Conservation (phyloP, 37 sponge, comb jelly and placozoan species). For the Cliona cf. orientalis region DNA sequence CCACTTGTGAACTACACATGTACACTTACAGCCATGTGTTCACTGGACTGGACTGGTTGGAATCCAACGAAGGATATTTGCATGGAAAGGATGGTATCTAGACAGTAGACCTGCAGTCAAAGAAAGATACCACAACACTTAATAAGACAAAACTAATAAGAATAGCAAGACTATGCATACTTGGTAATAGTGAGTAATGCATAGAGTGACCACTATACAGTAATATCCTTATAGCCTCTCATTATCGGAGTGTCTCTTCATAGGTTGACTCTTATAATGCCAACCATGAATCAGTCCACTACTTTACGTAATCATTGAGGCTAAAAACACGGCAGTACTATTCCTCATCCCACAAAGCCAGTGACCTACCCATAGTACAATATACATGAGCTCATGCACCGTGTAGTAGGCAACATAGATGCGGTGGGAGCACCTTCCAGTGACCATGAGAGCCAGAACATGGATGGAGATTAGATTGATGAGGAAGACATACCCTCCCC, state of each 20-base stretch:
- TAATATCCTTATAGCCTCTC: too few species aligned
- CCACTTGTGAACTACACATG: neutral
- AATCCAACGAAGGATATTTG: constrained; percentile 99
- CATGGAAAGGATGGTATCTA: constrained; percentile 98
- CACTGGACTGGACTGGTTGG: constrained; percentile 98
- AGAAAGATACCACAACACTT: neutral
- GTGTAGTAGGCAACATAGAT: constrained; percentile 97
- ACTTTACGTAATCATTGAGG: constrained; percentile 14
- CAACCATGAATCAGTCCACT: neutral
- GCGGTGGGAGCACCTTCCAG: constrained; percentile 97
- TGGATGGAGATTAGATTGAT: constrained; percentile 99
- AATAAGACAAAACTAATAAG: too few species aligned
- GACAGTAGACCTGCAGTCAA: constrained; percentile 78
- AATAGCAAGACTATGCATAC: too few species aligned
- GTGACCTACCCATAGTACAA: too few species aligned
- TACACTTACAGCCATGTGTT: constrained; percentile 95
- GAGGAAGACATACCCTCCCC: constrained; percentile 99
- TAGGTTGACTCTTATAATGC: neutral
- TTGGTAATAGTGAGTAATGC: too few species aligned
- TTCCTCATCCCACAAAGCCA: neutral
- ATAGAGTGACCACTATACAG: too few species aligned
- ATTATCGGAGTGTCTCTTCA: constrained; percentile 19
- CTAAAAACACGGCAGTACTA: neutral
- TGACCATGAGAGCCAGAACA: constrained; percentile 94
- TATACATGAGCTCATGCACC: constrained; percentile 76